Percentiles rank a stretch among this genome's conserved stretches.
Conservation (phyloP, 2,797 vertebrate species). For the Erpetoichthys calabaricus region DNA sequence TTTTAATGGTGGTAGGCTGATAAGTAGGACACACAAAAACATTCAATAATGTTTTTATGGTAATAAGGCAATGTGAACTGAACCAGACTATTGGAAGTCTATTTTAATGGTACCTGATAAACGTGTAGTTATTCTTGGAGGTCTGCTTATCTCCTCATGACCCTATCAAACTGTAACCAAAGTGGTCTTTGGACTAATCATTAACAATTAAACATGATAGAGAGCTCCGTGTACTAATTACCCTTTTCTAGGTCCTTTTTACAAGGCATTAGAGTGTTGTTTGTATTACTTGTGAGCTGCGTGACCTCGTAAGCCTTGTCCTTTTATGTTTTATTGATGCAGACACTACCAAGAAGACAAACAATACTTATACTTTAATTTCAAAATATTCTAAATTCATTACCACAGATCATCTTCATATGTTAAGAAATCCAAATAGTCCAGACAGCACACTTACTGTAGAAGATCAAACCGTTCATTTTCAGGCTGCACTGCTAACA, state of each 20-base stretch:
- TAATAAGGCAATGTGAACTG: neutral
- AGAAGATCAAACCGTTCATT: too few species aligned
- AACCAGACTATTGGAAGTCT: neutral
- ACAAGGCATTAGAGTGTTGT: slow-evolving; percentile 14
- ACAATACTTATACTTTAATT: too few species aligned
- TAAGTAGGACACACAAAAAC: neutral
- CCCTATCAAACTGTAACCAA: slow-evolving; percentile 45
- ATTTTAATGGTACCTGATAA: slow-evolving; percentile 5
- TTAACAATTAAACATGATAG: slow-evolving; percentile 40
- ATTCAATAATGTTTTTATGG: neutral
- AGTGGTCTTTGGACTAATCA: slow-evolving; percentile 32
- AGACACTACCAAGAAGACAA: too few species aligned
- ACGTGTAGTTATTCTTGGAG: slow-evolving; percentile 13
- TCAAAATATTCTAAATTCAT: too few species aligned
- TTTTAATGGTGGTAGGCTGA: neutral
- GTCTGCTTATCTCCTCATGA: slow-evolving; percentile 24
- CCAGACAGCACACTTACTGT: too few species aligned
- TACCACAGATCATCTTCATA: too few species aligned
- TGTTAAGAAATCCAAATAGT: too few species aligned
- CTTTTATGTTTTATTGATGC: slow-evolving; percentile 13
- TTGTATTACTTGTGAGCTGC: slow-evolving; percentile 23
- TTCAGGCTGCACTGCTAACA: too few species aligned
- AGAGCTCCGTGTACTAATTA: slow-evolving; percentile 33
- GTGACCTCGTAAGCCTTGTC: slow-evolving; percentile 20
- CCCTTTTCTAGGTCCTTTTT: slow-evolving; percentile 17